These are phyloP conservation scores for Pardalotus punctatus DNA, from an alignment of 2,113 vertebrate genomes.

Conservation along the genomic window DNA sequence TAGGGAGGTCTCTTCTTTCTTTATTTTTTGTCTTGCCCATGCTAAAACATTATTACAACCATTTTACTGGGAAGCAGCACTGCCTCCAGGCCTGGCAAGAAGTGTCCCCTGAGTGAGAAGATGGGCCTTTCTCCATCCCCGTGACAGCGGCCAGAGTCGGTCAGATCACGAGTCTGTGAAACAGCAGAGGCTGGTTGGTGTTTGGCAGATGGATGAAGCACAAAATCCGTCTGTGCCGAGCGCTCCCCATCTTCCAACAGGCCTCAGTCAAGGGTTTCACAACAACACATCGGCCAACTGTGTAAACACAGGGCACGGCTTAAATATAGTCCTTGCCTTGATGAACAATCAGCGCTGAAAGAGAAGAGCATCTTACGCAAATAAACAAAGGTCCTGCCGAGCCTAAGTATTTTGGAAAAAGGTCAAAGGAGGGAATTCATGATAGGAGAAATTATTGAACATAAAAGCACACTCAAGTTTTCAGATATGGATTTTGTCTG, in stretches of 20 bases:
- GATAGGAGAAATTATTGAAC: background rate
- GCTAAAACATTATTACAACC: constrained; percentile 43
- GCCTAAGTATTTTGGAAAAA: background rate
- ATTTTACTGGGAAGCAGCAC: constrained; percentile 37
- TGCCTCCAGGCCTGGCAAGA: constrained; percentile 51
- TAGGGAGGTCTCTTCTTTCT: constrained; percentile 47
- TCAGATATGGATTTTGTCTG: constrained; percentile 5
- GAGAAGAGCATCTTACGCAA: background rate
- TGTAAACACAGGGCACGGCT: background rate
- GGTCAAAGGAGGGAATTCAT: background rate
- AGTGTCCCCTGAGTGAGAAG: constrained; percentile 22
- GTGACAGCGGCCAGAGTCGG: background rate
- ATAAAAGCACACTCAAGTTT: background rate
- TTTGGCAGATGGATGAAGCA: background rate
- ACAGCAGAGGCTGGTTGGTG: constrained; percentile 18
- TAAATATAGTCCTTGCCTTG: background rate
- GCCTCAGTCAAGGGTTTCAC: constrained; percentile 40
- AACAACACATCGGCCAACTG: background rate
- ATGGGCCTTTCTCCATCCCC: constrained; percentile 17
- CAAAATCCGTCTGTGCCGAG: background rate
- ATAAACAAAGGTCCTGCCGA: constrained; percentile 18
- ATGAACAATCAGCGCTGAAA: background rate
- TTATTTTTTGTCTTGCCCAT: constrained; percentile 11
- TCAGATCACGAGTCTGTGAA: constrained; percentile 12
- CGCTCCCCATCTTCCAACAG: background rate